phyloP scores from a whole-genome alignment of 2,113 vertebrate genomes.

The Syngnathoides biaculeatus region DNA sequence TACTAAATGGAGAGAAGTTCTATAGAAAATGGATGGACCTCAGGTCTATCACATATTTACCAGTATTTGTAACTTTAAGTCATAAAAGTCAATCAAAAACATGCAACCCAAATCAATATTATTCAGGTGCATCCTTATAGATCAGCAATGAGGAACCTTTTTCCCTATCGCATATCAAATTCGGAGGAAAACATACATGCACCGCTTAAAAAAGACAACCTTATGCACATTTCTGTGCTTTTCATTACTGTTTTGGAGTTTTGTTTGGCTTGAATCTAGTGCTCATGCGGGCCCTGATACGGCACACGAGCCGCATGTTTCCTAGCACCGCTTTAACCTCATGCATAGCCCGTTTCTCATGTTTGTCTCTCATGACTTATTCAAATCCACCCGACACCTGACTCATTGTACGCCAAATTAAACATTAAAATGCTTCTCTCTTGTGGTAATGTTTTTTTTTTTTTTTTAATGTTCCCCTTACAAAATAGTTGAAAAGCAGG shows the following conservation, averaged over 20 bases:
- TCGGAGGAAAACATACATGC: too few species aligned
- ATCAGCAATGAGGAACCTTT: not conserved
- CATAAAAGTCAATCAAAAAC: too few species aligned
- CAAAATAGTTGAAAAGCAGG: not conserved
- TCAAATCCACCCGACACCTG: constrained; percentile 54
- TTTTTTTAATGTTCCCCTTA: not conserved
- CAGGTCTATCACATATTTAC: too few species aligned
- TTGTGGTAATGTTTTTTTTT: not conserved
- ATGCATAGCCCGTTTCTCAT: not conserved
- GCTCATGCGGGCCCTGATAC: not conserved
- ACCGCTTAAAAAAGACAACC: not conserved
- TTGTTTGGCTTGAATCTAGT: not conserved
- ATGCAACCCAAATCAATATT: too few species aligned
- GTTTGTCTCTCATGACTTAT: constrained; percentile 47
- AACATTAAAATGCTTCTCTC: constrained; percentile 46
- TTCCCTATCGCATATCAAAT: not conserved
- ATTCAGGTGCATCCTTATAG: not conserved
- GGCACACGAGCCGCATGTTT: not conserved
- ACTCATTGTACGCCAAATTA: constrained; percentile 38
- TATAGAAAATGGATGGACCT: too few species aligned
- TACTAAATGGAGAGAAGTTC: too few species aligned
- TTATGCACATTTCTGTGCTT: too few species aligned
- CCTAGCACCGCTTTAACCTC: not conserved
- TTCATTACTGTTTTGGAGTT: too few species aligned
- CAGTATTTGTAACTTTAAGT: too few species aligned